phyloP scores from a whole-genome alignment of 2,888 invertebrate species.

The Rhorus exstirpatorius region DNA sequence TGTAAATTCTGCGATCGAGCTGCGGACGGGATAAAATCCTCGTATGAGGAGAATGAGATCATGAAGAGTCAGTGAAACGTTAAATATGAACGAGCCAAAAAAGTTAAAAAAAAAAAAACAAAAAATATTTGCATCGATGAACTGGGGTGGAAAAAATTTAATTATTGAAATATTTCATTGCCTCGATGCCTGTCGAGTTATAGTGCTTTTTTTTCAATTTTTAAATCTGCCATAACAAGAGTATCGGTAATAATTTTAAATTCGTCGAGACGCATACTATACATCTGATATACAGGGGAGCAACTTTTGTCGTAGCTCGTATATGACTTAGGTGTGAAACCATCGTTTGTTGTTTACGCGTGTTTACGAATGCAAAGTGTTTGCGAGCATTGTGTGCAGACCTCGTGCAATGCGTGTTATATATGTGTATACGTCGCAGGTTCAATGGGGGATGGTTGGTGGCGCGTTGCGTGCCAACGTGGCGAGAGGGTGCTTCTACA shows the following conservation, averaged over 20 bases:
- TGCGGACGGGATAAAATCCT: no score
- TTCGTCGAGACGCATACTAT: background rate
- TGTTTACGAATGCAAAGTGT: constrained; percentile 86
- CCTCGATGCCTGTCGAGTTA: no score
- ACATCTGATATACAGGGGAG: background rate
- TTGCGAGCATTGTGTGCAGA: constrained; percentile 84
- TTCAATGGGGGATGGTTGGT: constrained; percentile 76
- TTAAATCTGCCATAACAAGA: no score
- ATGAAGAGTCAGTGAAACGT: no score
- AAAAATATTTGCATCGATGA: no score
- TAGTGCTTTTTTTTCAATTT: no score
- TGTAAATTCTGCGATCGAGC: no score
- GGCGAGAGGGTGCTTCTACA: constrained; percentile 60
- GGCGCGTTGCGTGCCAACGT: constrained; percentile 64
- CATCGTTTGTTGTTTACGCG: constrained; percentile 83
- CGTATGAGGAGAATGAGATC: no score
- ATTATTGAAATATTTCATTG: no score
- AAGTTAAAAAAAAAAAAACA: no score
- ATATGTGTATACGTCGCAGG: constrained; percentile 77
- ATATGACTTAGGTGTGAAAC: constrained; percentile 83
- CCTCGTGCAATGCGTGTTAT: constrained; percentile 76
- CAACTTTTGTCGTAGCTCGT: constrained; percentile 72
- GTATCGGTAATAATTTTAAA: background rate
- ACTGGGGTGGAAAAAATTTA: no score
- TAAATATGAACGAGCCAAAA: no score